Evolutionary conservation across 2,797 vertebrate species (phyloP).

Genomic region (Phylloscopus collybita): DNA sequence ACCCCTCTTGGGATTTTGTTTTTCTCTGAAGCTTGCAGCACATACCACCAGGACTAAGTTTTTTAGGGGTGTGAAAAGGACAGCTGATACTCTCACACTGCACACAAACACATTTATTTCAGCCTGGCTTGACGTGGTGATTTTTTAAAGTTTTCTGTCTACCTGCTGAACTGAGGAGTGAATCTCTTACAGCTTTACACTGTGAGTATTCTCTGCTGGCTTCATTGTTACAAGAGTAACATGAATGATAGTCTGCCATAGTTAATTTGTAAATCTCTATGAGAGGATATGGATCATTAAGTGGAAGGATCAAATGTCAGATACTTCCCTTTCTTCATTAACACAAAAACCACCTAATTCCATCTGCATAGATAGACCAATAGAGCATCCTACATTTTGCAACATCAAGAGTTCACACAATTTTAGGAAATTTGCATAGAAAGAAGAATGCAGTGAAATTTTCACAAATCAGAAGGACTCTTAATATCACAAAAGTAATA

Average conservation of each 20-base stretch:
- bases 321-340: background rate
- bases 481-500: background rate
- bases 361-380: background rate
- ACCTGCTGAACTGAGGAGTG: background rate
- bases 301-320: background rate
- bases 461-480: background rate
- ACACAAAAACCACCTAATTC: background rate
- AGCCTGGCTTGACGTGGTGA: rapidly evolving
- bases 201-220: background rate
- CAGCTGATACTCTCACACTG: background rate
- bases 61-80: rapidly evolving
- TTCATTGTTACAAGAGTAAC: background rate
- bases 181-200: background rate
- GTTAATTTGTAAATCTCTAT: background rate
- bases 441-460: background rate
- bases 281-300: background rate
- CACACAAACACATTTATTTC: background rate
- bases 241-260: background rate
- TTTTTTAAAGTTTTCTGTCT: background rate
- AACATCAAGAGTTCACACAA: background rate
- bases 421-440: constrained; percentile 11
- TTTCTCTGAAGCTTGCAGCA: background rate
- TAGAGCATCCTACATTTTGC: background rate
- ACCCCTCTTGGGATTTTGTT: background rate
- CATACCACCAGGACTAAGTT: rapidly evolving